Base-by-base conservation (phyloP, 2,888 invertebrate genomes). In the Morpho achilles region DNA sequence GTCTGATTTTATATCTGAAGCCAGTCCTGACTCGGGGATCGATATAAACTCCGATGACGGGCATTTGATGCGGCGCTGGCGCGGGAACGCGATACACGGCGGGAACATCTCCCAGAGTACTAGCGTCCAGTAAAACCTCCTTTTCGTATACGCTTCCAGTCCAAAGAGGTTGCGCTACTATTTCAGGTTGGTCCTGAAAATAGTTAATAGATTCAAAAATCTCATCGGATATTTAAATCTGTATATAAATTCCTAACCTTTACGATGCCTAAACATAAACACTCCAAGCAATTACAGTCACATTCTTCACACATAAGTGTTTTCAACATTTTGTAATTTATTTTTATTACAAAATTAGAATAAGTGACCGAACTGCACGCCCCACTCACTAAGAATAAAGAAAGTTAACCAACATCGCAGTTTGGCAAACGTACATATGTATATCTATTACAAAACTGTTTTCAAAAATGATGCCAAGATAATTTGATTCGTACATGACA, bases 21-120 rank as follows among this genome's bases (percentile, higher is more conserved):
- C 96, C 95, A 65, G 95, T 93, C 67, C 94, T 88, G 64, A 95
- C 93, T 58, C 94, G 88, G 58, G 92, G 92, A 83, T 96, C 95
- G 67, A 95, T 92, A 81, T 94, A 94, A 56, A 95, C 93, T 54
- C 95, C 95, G 73, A 94, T 91, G 54, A 93, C 94, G 0, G 94
- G 94, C 76, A 94, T 89, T 77, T 95, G 94, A 70, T 94, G 92
- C 7, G 91, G 83, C 43, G 91, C 91, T 2, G 94, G 86, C 39
- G 92, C 87, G 10, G 93, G 92, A 10, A 94, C 92, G 39, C 88
- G 86, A 76, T 94, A 94, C 52, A 90, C 87, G 0, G 94, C 93
- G 1, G 94, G 94, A 39, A 94, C 87, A 76, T 95, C 94, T 5
- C 93, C 93, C 53, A 94, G 79, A 42, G 82, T 80, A 50, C 93